Evolutionary conservation across 1,140 invertebrate species (phyloP).

Genomic region (Anthonomus grandis): DNA sequence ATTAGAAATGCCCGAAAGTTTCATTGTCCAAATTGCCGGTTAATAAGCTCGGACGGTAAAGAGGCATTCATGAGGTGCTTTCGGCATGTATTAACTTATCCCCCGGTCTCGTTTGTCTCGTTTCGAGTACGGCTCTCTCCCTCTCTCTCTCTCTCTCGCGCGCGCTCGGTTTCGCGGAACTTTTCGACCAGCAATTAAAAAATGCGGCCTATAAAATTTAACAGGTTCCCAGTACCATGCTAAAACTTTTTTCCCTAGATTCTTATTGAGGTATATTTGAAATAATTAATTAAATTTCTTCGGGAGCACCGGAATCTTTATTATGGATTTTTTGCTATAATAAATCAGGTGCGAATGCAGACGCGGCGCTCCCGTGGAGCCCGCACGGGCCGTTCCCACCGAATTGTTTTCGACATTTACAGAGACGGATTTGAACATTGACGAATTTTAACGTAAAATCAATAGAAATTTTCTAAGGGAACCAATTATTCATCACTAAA

Average conservation of each 20-base stretch:
- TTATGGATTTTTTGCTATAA: constrained; percentile 39
- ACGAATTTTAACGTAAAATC: too few relatives aligned
- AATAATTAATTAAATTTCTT: constrained; percentile 47
- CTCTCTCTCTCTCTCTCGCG: too few relatives aligned
- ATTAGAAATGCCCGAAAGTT: constrained; percentile 22
- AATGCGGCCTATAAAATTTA: constrained; percentile 42
- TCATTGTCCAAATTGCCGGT: constrained; percentile 25
- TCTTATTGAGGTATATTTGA: constrained; percentile 43
- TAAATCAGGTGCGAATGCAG: constrained; percentile 43
- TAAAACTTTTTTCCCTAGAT: constrained; percentile 37
- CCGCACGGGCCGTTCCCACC: constrained; percentile 39
- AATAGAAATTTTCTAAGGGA: too few relatives aligned
- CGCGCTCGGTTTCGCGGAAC: constrained; percentile 31
- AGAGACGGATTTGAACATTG: constrained; percentile 15
- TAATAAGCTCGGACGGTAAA: constrained; percentile 24
- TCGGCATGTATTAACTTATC: constrained; percentile 27
- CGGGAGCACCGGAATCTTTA: constrained; percentile 38
- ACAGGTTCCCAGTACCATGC: constrained; percentile 42
- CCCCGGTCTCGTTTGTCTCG: constrained; percentile 10
- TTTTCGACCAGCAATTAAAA: constrained; percentile 37
- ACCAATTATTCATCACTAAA: too few relatives aligned
- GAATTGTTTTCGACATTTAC: constrained; percentile 27
- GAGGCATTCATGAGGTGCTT: constrained; percentile 23
- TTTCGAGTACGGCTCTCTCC: too few relatives aligned
- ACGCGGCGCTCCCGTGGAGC: constrained; percentile 35